Evolutionary conservation across 1,140 invertebrate species (phyloP), one percentile per base, ranked within the genome.

Genomic region (Neoseiulus cucumeris): DNA sequence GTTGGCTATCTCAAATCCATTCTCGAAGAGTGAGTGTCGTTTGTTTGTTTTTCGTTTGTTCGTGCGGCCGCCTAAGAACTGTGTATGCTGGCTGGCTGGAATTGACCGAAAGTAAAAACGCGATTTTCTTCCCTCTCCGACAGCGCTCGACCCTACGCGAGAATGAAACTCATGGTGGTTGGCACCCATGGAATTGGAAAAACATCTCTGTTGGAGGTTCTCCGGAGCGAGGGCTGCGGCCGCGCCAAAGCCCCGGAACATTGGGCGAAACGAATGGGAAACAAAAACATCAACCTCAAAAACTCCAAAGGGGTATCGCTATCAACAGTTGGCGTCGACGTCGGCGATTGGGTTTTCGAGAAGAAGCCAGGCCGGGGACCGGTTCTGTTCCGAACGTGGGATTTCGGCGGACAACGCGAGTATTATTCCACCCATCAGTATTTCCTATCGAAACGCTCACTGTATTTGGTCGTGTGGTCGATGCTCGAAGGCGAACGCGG

Each of bases 391-490:
- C 80, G 92, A 66, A 98, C 93, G 0, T 98, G 95, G 94, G 95
- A 98, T 76, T 98, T 98, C 79, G 93, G 92, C n/a, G 94, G 94
- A 0, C 67, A 78, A 70, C 84, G 85, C 72, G 91, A 95, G 74
- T 92, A 93, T 73, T 97, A 97, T 74, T 89, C 93, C 0, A 98
- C 94, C 0, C 94, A 98, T 80, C 92, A 98, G 72, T 98, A 98
- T 75, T 98, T 98, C 74, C 77, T 99, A 14, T 95, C 92, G 0
- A 91, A 92, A 69, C 79, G 95, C 39, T 95, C 93, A 67, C 76
- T 99, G 0, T 98, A 97, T 73, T 78, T 99, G 14, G 93, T 98
- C 2, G 82, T 94, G 0, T 99, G 94, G 93, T 85, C 85, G 68
- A 87, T 97, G 14, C 87, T 85, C 0, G 92, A 98, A 73, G 93